These are phyloP conservation scores for Athetis lepigone DNA, from an alignment of 2,888 invertebrate genomes.

Conservation along the genomic window DNA sequence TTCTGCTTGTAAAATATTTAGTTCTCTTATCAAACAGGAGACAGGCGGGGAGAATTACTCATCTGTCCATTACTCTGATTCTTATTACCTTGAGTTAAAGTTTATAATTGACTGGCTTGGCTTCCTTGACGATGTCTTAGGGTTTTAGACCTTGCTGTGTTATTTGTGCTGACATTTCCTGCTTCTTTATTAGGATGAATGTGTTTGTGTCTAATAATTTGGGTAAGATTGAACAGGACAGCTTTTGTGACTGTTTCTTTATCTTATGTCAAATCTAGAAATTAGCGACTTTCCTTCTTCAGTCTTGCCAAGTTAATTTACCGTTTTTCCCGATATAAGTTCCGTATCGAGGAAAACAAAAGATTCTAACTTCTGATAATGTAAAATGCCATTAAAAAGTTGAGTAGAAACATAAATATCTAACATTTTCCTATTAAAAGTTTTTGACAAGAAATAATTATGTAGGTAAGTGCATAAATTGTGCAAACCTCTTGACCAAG, in stretches of 20 bases:
- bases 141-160: slow-evolving; percentile 25
- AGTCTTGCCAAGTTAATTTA: too few species aligned
- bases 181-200: slow-evolving; percentile 25
- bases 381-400: too few species aligned
- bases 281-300: too few species aligned
- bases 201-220: slow-evolving; percentile 22
- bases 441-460: too few species aligned
- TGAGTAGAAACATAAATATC: too few species aligned
- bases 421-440: too few species aligned
- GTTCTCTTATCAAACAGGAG: slow-evolving; percentile 56
- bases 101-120: slow-evolving; percentile 34
- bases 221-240: neutral
- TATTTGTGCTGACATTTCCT: slow-evolving; percentile 47
- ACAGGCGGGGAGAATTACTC: slow-evolving; percentile 41
- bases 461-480: too few species aligned
- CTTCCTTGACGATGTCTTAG: slow-evolving; percentile 14
- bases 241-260: neutral
- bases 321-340: too few species aligned
- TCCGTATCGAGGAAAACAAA: too few species aligned
- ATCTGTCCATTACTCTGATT: slow-evolving; percentile 20
- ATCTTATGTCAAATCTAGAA: too few species aligned
- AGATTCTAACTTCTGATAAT: too few species aligned
- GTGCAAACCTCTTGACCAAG: too few species aligned
- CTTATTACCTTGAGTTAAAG: slow-evolving; percentile 30
- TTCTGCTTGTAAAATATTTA: slow-evolving; percentile 44